A percentile compares a stretch with the other conserved stretches of the same genome.
These are phyloP conservation scores for Sebastes taczanowskii DNA, from an alignment of 2,797 vertebrate species.

Conservation along the genomic window DNA sequence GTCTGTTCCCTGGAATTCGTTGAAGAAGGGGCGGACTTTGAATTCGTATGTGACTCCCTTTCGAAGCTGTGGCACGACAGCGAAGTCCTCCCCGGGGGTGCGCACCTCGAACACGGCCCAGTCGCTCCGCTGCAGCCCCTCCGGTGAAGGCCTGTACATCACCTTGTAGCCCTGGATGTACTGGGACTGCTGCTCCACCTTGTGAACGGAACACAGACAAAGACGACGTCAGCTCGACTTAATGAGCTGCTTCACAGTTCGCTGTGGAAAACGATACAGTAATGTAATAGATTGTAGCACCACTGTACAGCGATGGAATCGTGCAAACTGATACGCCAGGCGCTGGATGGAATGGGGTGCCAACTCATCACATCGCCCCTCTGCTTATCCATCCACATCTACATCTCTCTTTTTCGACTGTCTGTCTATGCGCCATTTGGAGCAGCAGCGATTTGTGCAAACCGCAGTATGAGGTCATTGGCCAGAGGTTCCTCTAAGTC, in stretches of 20 bases:
- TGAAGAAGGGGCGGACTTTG: constrained; percentile 97
- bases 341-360: constrained; percentile 42
- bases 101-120: constrained; percentile 96
- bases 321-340: constrained; percentile 19
- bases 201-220: constrained; percentile 29
- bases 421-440: constrained; percentile 70
- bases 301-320: constrained; percentile 19
- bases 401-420: constrained; percentile 52
- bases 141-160: constrained; percentile 89
- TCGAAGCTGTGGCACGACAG: constrained; percentile 90
- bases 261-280: constrained; percentile 17
- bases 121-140: constrained; percentile 85
- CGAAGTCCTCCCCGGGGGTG: constrained; percentile 91
- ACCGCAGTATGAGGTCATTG: constrained; percentile 82
- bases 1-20: constrained; percentile 99
- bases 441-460: constrained; percentile 73
- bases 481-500: constrained; percentile 81
- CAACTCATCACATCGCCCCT: constrained; percentile 67
- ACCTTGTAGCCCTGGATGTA: constrained; percentile 98
- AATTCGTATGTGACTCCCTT: constrained; percentile 97
- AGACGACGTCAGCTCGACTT: constrained; percentile 34
- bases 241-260: constrained; percentile 24
- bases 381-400: constrained; percentile 61
- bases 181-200: constrained; percentile 98
- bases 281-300: constrained; percentile 9